These are phyloP conservation scores for Rhadina sibilatrix DNA, from an alignment of 2,113 vertebrate genomes.

Conservation along the genomic window DNA sequence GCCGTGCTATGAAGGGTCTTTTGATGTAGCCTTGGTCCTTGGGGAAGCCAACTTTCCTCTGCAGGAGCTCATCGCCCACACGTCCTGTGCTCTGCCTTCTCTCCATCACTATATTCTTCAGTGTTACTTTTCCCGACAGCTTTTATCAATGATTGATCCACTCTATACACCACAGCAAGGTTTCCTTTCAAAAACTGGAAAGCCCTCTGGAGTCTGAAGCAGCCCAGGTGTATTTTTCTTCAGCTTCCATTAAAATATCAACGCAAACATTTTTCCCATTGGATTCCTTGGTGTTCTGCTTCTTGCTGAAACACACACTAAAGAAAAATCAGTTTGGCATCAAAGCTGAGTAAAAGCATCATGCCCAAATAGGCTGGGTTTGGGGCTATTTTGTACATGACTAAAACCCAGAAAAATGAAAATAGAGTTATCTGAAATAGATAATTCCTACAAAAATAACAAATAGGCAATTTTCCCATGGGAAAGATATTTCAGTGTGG, in stretches of 20 bases:
- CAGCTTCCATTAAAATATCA: neutral
- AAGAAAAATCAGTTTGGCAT: neutral
- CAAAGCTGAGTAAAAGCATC: neutral
- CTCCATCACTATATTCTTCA: neutral
- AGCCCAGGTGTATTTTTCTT: neutral
- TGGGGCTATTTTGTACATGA: neutral
- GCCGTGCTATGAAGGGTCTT: neutral
- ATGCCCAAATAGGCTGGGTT: neutral
- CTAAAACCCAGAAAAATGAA: neutral
- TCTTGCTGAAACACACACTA: neutral
- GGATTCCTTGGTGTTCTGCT: neutral
- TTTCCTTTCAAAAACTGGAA: neutral
- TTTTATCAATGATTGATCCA: neutral
- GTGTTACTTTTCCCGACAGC: neutral
- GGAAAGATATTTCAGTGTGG: slow-evolving; percentile 7
- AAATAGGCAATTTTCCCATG: slow-evolving; percentile 11
- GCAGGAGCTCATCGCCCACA: neutral
- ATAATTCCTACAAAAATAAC: neutral
- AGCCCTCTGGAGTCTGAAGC: neutral
- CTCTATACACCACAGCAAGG: neutral
- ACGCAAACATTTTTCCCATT: neutral
- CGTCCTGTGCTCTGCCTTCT: neutral
- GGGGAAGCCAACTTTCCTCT: neutral
- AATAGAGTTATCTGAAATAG: slow-evolving; percentile 42
- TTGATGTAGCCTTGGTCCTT: neutral